Evolutionary conservation across 2,888 invertebrate genomes (phyloP), one percentile per base, ranked within the genome.

Genomic region (Cylloceria caligata): DNA sequence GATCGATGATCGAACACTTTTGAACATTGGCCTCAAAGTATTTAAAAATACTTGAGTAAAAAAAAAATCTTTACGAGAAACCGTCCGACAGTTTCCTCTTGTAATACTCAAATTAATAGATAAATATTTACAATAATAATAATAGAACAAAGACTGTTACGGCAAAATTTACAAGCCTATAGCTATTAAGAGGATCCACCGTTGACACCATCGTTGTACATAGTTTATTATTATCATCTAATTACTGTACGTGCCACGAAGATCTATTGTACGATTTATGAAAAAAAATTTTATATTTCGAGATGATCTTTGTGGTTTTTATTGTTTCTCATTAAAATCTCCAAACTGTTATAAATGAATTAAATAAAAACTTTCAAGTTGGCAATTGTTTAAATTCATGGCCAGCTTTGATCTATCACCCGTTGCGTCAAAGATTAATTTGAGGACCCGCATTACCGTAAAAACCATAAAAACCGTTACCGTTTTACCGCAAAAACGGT

Each of bases 121-220:
- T 36, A 7, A 9, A 60, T 60, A 60, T 60, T 60, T 60, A 36
- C 60, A 60, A 57, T 30, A 16, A 57, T 30, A 60, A 57, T 30
- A 16, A 57, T 30, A 13, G 30, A 4, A 57, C 27, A 57, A 30
- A 57, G 30, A 36, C 30, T 60, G 30, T 60, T 60, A 60, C 16
- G 34, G 34, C 52, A 9, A 19, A 19, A 60, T 30, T 16, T 34
- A 60, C 57, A 34, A 60, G 19, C 11, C 21, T n/a, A 16, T n/a
- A 65, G 16, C 27, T 30, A 19, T 27, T n/a, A 47, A 30, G 30
- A 65, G 39, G 27, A 11, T 34, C 47, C 9, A 67, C 9, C 34
- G 47, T 47, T 49, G 47, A 47, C n/a, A 60, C 24, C 34, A 36
- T 49, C 30, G 49, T 69, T 13, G 65, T 45, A 27, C 27, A 49